Percentiles rank a stretch among this genome's conserved stretches.
Evolutionary conservation across 2,113 vertebrate species (phyloP).

Genomic region (Forbesichthys agassizii): DNA sequence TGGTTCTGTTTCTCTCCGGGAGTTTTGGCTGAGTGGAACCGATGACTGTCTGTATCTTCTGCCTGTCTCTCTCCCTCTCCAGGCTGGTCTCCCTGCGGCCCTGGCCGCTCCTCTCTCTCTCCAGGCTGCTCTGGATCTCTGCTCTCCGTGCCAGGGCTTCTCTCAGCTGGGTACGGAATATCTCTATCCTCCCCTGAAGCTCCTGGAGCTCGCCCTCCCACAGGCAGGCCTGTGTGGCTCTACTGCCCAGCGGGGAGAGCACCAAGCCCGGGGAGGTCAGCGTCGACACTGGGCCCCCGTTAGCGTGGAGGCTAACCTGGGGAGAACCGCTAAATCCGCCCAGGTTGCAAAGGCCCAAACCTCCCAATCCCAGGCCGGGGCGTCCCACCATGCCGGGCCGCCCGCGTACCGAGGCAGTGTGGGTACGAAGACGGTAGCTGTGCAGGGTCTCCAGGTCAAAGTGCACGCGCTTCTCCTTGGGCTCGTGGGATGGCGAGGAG

Average conservation of each 20-base stretch:
- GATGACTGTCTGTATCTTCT: conserved; percentile 65
- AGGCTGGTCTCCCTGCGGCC: conserved; percentile 64
- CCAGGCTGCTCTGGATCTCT: conserved; percentile 81
- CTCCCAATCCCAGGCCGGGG: conserved; percentile 68
- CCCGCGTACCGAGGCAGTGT: conserved; percentile 64
- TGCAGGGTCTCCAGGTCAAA: conserved; percentile 81
- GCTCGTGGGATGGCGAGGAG: conserved; percentile 44
- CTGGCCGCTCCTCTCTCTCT: conserved; percentile 57
- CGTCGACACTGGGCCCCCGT: conserved; percentile 45
- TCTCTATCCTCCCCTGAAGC: conserved; percentile 83
- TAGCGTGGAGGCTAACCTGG: conserved; percentile 63
- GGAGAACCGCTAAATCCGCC: conserved; percentile 49
- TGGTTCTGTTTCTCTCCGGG: conserved; percentile 60
- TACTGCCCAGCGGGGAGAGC: conserved; percentile 59
- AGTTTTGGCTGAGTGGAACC: conserved; percentile 50
- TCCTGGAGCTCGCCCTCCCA: conserved; percentile 80
- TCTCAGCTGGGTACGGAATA: conserved; percentile 77
- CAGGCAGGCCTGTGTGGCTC: conserved; percentile 55
- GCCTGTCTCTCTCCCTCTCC: conserved; percentile 59
- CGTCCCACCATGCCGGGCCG: conserved; percentile 65
- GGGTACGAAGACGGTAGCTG: conserved; percentile 74
- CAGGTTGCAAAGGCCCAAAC: conserved; percentile 47
- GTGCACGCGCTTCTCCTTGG: conserved; percentile 76
- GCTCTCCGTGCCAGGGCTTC: conserved; percentile 80
- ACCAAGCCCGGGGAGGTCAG: conserved; percentile 60